Evolutionary conservation across 37 sponge, comb jelly and placozoan genomes (phyloP).

Genomic region (Aplysina aerophoba): DNA sequence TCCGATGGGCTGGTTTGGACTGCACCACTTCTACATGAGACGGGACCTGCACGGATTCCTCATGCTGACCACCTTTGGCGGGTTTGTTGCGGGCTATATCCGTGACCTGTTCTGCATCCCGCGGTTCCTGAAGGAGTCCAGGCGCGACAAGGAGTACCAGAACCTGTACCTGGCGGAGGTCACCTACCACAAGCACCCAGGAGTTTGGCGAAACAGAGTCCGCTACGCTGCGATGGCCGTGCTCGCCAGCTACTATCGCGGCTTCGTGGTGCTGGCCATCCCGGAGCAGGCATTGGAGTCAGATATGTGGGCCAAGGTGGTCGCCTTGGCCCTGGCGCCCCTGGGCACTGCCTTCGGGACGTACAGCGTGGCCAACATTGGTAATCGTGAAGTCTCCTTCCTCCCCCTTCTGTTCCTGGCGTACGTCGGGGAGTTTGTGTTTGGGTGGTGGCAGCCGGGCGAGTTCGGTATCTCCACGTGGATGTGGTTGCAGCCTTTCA

Average conservation of each 20-base stretch:
- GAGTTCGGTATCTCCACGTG: neutral
- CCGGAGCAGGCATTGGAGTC: constrained; percentile 31
- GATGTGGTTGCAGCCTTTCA: constrained; percentile 35
- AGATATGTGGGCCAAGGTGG: neutral
- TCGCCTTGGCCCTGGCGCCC: constrained; percentile 47
- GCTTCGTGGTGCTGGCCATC: constrained; percentile 43
- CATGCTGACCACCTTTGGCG: constrained; percentile 77
- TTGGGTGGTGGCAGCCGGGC: constrained; percentile 34
- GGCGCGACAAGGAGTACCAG: constrained; percentile 37
- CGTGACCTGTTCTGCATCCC: constrained; percentile 77
- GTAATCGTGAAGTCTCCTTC: constrained; percentile 40
- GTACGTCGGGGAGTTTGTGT: constrained; percentile 66
- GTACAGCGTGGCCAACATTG: constrained; percentile 81
- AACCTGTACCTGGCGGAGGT: neutral
- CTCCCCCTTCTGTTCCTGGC: constrained; percentile 52
- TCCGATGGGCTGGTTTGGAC: constrained; percentile 73
- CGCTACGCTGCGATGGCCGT: constrained; percentile 62
- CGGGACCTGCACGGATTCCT: constrained; percentile 80
- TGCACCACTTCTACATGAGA: constrained; percentile 90
- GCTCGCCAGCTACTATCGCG: constrained; percentile 58
- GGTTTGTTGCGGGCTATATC: constrained; percentile 76
- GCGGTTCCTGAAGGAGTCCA: constrained; percentile 77
- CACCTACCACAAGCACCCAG: constrained; percentile 22
- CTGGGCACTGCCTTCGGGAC: constrained; percentile 78
- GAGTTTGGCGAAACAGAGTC: neutral